Base-by-base conservation (phyloP, 2,797 vertebrate species). In the Arnoldichthys spilopterus region DNA sequence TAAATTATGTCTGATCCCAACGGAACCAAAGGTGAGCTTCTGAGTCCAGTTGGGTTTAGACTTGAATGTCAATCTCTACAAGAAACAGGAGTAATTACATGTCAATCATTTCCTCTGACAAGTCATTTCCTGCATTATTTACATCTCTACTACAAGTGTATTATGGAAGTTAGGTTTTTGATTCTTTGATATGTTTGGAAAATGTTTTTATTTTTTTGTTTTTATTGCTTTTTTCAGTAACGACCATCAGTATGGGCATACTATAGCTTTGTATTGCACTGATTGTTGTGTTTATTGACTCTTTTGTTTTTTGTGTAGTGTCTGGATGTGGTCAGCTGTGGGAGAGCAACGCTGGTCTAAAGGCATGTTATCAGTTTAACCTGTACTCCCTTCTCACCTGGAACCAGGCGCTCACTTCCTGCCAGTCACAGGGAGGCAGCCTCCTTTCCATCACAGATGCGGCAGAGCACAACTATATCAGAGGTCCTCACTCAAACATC, bases 341-440 rank as follows among this genome's bases (percentile, higher is more conserved):
- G 97, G 92, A 96, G 85, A 94, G 92, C 47, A 94, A 93, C 85
- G 85, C 89, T 1, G 85, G 88, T 51, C 92, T 95, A 1, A 84
- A 77, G 0, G 69, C 94, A 1, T 98, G 96, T 83, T 99, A 99
- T 89, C 97, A 98, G 90, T 96, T 99, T 89, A 98, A 97, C 89
- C 82, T 96, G 16, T 90, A 90, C 8, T 96, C 96, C 11, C 89
- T 93, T 63, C 92, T 98, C 16, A 94, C 96, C 32, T 98, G 97
- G 97, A 95, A 59, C 0, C 94, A 97, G 85, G 97, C 98, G 0
- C 89, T 91, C 84, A 86, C 88, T 0, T 92, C 95, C 74, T 99
- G 97, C 81, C 94, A 92, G 87, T 93, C 94, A 77, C 97, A 98
- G 83, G 96, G 96, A 74, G 95, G 95, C 11, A 92, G 94, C 84